Evolutionary conservation across 1,140 invertebrate genomes (phyloP), one percentile per base, ranked within the genome.

Genomic region (Panagrolaimus sp.): DNA sequence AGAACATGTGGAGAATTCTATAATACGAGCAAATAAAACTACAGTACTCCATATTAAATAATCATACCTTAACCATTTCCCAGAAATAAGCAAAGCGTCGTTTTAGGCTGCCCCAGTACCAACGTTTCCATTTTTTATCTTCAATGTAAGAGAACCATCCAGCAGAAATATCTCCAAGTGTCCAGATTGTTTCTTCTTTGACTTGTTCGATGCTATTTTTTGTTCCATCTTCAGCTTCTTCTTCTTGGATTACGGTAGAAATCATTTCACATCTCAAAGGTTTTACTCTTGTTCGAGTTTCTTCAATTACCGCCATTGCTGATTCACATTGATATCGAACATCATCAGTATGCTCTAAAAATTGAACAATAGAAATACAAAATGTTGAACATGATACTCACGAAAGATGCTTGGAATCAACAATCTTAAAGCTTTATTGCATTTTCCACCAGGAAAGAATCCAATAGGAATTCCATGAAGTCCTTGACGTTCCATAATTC

Each of bases 91-190:
- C 46, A 46, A 75, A 62, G 8, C 55, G 15, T 10, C 44, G 10
- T 26, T 66, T 65, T 26, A 75, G 43, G 9, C 46, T 26, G 0
- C 73, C 73, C 64, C 65, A 77, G 15, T 65, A 75, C 73, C 73
- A 75, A 21, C 77, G 63, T 62, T 76, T 75, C 8, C 45, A 73
- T 43, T 64, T 62, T 46, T 64, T 52, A 32, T 77, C 75, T 43
- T 74, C 73, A 48, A 76, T 73, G 38, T 76, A 68, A 17, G 77
- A 69, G 32, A 75, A 75, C 73, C 73, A 75, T 5, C 73, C 73
- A 26, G 62, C 64, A 43, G 21, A 15, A 6, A 75, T 45, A 26
- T 71, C 68, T n/a, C 65, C 69, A 26, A 74, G 55, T 17, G 67
- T 38, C 38, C 65, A 73, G 32, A 66, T 65, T 10, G 71, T 73